Base-by-base conservation (phyloP, 1,140 invertebrate species). In the Hetaerina americana region DNA sequence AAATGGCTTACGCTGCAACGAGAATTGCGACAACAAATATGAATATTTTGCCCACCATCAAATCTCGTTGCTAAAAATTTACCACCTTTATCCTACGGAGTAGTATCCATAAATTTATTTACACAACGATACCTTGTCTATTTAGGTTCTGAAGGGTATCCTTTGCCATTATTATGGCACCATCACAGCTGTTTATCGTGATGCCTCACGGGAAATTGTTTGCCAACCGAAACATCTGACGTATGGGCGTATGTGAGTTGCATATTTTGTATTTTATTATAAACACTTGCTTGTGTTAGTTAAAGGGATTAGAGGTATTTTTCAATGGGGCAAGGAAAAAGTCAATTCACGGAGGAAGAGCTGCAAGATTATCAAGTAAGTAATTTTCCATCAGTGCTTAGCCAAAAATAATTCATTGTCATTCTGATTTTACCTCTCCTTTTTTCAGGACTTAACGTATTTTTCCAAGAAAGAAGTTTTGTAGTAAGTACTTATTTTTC, bases 381-480 rank as follows among this genome's bases (percentile, higher is more conserved):
- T 66, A 70, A 26, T 12, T 24, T 22, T 22, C 15, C 18, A 27
- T 66, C 27, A 15, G 27, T 15, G 18, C 25, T 22, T 15, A 22
- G 40, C 40, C 28, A 70, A 40, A 69, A 68, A 66, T 29, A 70
- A 69, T 71, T 72, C 27, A 66, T 75, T 73, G 24, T 24, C 31
- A n/a, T 70, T 25, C 27, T 28, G 2, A 6, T 25, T 69, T 28
- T 31, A 70, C 10, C 72, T 70, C 75, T 73, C 78, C 77, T 77
- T 78, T 74, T 87, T 87, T 69, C 80, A 93, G 90, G 92, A 95
- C 82, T 83, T 95, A 24, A 96, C 93, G 40, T 95, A 94, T 81
- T 94, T 96, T 77, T 91, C 91, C 5, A 94, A 93, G 78, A 94
- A 93, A 78, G 92, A 95, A 87, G 91, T 96, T 27, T 80, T 96